These are phyloP conservation scores for Leucosticte australis DNA, from an alignment of 2,113 vertebrate genomes.

Conservation along the genomic window DNA sequence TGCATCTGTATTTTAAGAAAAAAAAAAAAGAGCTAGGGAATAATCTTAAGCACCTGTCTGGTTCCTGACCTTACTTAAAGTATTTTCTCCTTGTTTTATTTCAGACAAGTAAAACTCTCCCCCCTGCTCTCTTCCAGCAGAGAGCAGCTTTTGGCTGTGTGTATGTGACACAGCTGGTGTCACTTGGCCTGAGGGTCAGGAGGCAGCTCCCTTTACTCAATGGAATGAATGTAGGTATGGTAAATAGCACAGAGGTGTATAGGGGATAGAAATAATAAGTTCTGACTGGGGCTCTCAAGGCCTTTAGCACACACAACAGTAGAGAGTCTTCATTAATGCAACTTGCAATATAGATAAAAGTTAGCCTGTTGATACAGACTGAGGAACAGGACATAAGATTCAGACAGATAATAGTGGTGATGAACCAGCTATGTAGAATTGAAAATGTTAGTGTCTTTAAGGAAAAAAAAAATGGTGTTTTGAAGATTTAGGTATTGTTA, in stretches of 20 bases:
- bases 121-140: fast-evolving
- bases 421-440: background rate
- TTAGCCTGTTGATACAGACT: background rate
- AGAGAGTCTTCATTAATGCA: background rate
- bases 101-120: background rate
- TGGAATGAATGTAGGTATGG: background rate
- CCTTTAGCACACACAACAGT: background rate
- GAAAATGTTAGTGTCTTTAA: background rate
- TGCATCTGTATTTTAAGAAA: background rate
- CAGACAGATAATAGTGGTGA: background rate
- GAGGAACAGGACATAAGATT: background rate
- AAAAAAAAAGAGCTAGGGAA: background rate
- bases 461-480: background rate
- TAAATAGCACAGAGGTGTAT: background rate
- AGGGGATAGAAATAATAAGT: background rate
- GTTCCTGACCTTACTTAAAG: background rate
- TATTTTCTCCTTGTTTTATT: background rate
- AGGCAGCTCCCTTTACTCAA: background rate
- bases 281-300: background rate
- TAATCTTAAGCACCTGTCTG: background rate
- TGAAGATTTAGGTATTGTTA: background rate
- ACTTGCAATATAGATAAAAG: background rate
- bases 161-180: background rate
- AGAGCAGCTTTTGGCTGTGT: background rate
- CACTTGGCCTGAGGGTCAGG: background rate